A percentile compares a stretch with the other conserved stretches of the same genome.
phyloP scores from a whole-genome alignment of 2,888 invertebrate species.

The Exephanes ischioxanthus region DNA sequence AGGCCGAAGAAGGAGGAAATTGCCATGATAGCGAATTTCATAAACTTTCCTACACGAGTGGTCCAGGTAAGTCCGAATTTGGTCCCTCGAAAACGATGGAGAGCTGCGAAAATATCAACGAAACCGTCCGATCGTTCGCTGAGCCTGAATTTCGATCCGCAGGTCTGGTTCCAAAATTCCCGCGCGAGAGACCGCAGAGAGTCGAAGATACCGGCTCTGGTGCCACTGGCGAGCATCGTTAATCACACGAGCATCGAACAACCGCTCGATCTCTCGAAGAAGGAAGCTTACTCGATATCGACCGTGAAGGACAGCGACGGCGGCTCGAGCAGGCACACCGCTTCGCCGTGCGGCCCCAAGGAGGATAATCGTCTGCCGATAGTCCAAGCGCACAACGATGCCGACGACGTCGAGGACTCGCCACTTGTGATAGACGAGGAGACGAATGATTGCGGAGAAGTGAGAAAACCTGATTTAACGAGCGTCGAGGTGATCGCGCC shows the following conservation, averaged over 20 bases:
- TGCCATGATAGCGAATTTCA: conserved; percentile 92
- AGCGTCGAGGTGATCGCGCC: conserved; percentile 62
- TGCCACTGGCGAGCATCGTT: conserved; percentile 80
- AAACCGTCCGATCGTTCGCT: background rate
- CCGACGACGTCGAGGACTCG: conserved; percentile 81
- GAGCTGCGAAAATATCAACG: background rate
- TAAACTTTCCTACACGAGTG: conserved; percentile 86
- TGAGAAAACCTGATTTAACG: conserved; percentile 72
- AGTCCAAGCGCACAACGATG: conserved; percentile 63
- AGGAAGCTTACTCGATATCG: conserved; percentile 87
- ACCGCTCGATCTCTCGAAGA: conserved; percentile 96
- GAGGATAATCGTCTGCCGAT: conserved; percentile 71
- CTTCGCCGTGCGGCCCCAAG: conserved; percentile 78
- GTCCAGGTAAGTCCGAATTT: conserved; percentile 78
- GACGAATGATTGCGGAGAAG: conserved; percentile 76
- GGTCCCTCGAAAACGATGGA: background rate
- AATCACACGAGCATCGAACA: conserved; percentile 87
- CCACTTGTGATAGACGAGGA: conserved; percentile 84
- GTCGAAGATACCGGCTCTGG: conserved; percentile 80
- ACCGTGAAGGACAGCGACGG: conserved; percentile 77
- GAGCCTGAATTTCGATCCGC: conserved; percentile 82
- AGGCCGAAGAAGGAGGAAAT: conserved; percentile 98
- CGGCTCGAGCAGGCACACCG: conserved; percentile 74
- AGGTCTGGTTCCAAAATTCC: conserved; percentile 99
- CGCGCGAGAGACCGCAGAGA: conserved; percentile 94